Evolutionary conservation across 2,888 invertebrate species (phyloP), one percentile per base, ranked within the genome.

Genomic region (Leptura quadrifasciata): DNA sequence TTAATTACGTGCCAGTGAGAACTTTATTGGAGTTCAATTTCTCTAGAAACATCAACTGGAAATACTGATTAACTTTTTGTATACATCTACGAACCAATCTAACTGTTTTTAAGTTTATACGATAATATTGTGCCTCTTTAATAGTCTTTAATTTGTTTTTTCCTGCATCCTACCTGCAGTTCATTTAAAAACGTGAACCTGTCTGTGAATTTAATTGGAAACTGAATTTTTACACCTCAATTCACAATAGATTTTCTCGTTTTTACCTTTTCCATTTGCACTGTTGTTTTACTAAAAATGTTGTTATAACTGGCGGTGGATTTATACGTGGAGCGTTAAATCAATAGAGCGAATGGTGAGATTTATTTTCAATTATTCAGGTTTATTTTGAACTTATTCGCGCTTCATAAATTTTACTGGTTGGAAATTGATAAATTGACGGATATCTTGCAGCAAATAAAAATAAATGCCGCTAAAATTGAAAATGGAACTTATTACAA

Each of bases 291-390:
- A 39, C 15, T 39, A 15, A 0, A 6, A 39, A 39, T 39, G 39
- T 12, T 39, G 39, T 39, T 39, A 39, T 39, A 39, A 15, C 3
- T 39, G 39, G 12, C 39, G 10, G 39, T 39, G 15, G 15, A 39
- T 39, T 39, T 39, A 10, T 15, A 12, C 39, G 12, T 39, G 3
- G 15, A 39, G 39, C 39, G 47, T n/a, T 12, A 35, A 63, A 63
- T 35, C 35, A 12, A 15, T 24, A 31, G 2, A n/a, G 63, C 35
- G n/a, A 39, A 63, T 35, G 39, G 10, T 39, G 21, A 35, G 63
- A 35, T 63, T 63, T 63, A 63, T 39, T 63, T 63, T 63, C 39
- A 35, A 39, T 63, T 63, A 31, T 31, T 39, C 35, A 8, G 24
- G 1, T 63, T 63, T 20, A 39, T 39, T 63, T 17, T 18, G 20